Percentiles rank a stretch among this genome's conserved stretches.
Evolutionary conservation across 2,888 invertebrate genomes (phyloP).

Genomic region (Isoperla grammatica): DNA sequence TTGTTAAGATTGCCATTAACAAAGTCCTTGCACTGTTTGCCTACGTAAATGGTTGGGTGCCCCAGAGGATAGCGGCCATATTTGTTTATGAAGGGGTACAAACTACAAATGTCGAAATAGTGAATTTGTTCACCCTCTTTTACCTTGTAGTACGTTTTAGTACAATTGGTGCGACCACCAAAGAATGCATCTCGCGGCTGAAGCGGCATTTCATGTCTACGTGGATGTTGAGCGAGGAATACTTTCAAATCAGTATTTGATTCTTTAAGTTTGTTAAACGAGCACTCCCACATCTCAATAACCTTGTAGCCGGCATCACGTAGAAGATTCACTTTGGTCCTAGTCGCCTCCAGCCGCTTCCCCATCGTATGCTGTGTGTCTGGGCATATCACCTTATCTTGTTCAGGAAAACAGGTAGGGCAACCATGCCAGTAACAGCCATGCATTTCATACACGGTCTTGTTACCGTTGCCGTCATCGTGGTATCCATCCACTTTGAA

Average conservation of each 20-base stretch:
- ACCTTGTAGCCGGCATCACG: constrained; percentile 14
- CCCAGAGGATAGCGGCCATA: constrained; percentile 36
- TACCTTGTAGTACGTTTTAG: constrained; percentile 30
- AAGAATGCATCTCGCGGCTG: constrained; percentile 35
- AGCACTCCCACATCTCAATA: constrained; percentile 25
- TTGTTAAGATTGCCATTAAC: neutral
- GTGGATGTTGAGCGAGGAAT: neutral
- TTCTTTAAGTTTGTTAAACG: constrained; percentile 6
- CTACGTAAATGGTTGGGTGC: constrained; percentile 33
- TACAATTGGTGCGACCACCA: constrained; percentile 35
- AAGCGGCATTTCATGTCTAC: neutral
- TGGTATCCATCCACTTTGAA: too few species aligned
- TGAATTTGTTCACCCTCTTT: constrained; percentile 32
- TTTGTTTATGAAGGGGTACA: constrained; percentile 37
- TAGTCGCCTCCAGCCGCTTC: neutral
- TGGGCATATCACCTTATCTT: neutral
- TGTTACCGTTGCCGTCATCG: too few species aligned
- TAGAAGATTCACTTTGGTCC: neutral
- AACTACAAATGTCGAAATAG: constrained; percentile 34
- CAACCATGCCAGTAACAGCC: constrained; percentile 24
- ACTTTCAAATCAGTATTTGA: neutral
- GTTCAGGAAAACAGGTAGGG: neutral
- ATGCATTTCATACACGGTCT: too few species aligned
- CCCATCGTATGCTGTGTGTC: neutral
- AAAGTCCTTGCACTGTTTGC: neutral